Conservation (phyloP, 2,888 invertebrate genomes). For the Tolmerus cingulatus region DNA sequence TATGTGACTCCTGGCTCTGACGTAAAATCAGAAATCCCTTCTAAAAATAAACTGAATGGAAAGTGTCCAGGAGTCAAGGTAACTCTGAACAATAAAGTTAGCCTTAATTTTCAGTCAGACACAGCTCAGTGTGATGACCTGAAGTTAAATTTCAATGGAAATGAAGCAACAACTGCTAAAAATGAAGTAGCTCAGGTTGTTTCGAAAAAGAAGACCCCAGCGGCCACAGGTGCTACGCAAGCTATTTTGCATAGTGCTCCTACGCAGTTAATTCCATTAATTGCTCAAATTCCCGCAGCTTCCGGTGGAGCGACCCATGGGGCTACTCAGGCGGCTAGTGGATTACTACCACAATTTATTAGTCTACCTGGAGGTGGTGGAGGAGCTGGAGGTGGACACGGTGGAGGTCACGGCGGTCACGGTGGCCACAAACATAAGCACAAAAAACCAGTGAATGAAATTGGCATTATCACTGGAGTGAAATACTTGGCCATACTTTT, state of each 20-base stretch:
- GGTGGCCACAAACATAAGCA: neutral
- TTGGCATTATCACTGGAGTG: neutral
- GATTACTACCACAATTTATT: neutral
- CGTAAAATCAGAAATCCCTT: neutral
- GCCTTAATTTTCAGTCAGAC: conserved; percentile 45
- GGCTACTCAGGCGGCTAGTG: neutral
- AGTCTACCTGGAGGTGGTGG: neutral
- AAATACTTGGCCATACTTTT: conserved; percentile 36
- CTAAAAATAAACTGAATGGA: neutral
- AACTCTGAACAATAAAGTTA: conserved; percentile 43
- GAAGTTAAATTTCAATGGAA: conserved; percentile 37
- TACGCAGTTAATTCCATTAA: neutral
- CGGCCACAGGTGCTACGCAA: neutral
- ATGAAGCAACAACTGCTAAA: neutral
- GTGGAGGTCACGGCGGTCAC: neutral
- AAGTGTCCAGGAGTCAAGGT: conserved; percentile 45
- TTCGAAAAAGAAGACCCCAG: neutral
- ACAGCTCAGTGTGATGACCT: conserved; percentile 39
- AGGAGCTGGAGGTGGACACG: neutral
- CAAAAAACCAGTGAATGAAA: neutral
- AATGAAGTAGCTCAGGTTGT: neutral
- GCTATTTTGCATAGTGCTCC: neutral
- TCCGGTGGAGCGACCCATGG: neutral
- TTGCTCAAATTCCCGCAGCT: neutral
- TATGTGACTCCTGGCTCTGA: neutral